Evolutionary conservation across 2,113 vertebrate species (phyloP).

Genomic region (Sylvietta virens): DNA sequence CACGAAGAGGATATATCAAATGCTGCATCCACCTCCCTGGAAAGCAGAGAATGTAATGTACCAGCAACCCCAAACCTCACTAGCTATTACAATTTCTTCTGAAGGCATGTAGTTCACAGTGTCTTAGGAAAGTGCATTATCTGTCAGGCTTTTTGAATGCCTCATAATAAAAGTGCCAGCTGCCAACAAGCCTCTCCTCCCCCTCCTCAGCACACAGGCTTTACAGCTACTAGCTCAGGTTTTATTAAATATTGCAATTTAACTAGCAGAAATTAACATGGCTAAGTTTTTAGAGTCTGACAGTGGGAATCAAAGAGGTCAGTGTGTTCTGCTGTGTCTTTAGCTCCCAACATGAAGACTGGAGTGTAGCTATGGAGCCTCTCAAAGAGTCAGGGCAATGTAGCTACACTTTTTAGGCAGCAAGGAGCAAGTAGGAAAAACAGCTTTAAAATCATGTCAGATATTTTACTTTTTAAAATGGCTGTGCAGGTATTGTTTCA

Average conservation of each 20-base stretch:
- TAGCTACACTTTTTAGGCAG: neutral
- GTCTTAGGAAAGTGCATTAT: neutral
- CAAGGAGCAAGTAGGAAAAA: neutral
- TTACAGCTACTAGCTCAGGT: neutral
- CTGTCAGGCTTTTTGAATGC: constrained; percentile 8
- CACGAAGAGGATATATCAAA: neutral
- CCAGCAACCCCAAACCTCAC: constrained; percentile 6
- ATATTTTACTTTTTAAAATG: neutral
- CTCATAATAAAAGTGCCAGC: neutral
- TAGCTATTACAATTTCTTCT: constrained; percentile 11
- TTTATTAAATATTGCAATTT: neutral
- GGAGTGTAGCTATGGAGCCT: neutral
- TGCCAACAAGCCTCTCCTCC: neutral
- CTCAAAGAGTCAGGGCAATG: neutral
- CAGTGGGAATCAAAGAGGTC: neutral
- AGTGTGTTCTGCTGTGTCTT: neutral
- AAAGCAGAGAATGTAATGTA: neutral
- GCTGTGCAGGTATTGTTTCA: neutral
- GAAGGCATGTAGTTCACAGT: neutral
- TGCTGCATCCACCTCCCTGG: neutral
- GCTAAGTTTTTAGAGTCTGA: neutral
- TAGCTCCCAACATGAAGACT: neutral
- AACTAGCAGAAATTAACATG: constrained; percentile 2
- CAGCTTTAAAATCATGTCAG: neutral
- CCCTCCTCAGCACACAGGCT: neutral